These are phyloP conservation scores for Camponotus pennsylvanicus DNA, from an alignment of 1,140 invertebrate genomes.

Conservation along the genomic window DNA sequence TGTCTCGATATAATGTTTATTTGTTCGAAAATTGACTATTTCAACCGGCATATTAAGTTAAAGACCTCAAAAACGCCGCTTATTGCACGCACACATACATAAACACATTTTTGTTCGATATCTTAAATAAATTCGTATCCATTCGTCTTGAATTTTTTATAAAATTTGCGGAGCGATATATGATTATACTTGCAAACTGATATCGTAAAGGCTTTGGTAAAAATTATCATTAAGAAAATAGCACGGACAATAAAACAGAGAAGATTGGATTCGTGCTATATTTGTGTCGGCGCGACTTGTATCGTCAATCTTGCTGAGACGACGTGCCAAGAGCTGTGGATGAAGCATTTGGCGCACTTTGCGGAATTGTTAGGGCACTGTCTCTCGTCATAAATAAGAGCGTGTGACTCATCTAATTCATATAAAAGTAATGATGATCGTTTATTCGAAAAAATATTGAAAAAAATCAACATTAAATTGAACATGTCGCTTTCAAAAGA, in stretches of 20 bases:
- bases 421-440: conserved; percentile 10
- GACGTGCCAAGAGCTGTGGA: conserved; percentile 57
- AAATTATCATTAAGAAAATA: conserved; percentile 24
- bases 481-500: background rate
- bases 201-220: background rate
- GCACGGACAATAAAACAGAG: conserved; percentile 18
- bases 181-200: background rate
- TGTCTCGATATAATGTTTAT: background rate
- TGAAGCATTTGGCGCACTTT: conserved; percentile 61
- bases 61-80: background rate
- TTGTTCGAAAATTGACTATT: background rate
- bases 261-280: conserved; percentile 52
- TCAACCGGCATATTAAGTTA: background rate
- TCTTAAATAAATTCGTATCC: background rate
- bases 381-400: conserved; percentile 51
- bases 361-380: conserved; percentile 52
- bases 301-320: conserved; percentile 38
- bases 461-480: background rate
- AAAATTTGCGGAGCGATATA: background rate
- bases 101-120: background rate
- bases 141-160: background rate
- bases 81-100: too few species aligned
- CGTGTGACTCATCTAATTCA: conserved; percentile 30
- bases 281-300: conserved; percentile 47
- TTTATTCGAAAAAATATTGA: background rate